Percentiles rank a stretch among this genome's conserved stretches.
phyloP scores from a whole-genome alignment of 2,113 vertebrate species.

The Pogonocichla stellata region DNA sequence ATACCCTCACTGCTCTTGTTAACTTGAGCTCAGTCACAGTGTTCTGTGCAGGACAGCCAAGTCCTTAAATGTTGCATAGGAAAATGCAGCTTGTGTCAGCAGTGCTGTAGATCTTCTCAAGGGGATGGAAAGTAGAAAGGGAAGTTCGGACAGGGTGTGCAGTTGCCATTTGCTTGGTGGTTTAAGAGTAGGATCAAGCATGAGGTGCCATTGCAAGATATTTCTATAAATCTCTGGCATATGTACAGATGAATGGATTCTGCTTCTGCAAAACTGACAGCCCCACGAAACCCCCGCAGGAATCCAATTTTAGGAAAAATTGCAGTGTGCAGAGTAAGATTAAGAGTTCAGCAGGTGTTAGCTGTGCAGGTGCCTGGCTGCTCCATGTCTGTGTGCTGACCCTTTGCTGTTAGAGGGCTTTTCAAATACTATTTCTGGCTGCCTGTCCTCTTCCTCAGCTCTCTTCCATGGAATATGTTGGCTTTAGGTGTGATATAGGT shows the following conservation, averaged over 20 bases:
- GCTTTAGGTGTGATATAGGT: neutral
- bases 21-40: no score
- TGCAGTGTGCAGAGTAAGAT: accelerated
- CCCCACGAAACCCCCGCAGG: neutral
- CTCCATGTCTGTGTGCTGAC: neutral
- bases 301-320: neutral
- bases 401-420: neutral
- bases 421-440: neutral
- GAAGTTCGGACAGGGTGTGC: neutral
- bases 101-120: neutral
- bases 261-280: neutral
- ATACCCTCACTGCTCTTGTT: neutral
- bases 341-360: neutral
- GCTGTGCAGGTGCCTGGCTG: neutral
- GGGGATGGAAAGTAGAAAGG: neutral
- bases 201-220: neutral
- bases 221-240: neutral
- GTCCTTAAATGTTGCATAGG: neutral
- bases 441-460: neutral
- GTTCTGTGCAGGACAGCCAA: neutral
- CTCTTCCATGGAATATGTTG: neutral
- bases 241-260: neutral
- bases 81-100: neutral
- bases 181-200: neutral
- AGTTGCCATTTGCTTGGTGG: neutral